Conservation (phyloP, 2,113 vertebrate genomes). For the Pangasianodon hypophthalmus region DNA sequence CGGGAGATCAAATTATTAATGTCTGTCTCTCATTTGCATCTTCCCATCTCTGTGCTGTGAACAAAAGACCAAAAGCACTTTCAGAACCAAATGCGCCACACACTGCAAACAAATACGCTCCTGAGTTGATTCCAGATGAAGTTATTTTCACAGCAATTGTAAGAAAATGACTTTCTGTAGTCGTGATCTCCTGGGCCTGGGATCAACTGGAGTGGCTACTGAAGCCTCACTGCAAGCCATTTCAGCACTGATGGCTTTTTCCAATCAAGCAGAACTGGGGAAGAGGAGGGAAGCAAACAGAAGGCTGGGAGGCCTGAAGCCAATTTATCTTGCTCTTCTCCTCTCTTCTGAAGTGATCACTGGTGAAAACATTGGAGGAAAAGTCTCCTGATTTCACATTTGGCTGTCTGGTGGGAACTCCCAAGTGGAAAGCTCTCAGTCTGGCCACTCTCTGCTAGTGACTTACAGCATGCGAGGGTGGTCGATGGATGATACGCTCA, state of each 20-base stretch:
- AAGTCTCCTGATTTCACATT: conserved; percentile 52
- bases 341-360: conserved; percentile 33
- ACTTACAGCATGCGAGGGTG: neutral
- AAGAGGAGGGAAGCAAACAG: conserved; percentile 19
- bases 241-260: conserved; percentile 50
- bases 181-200: conserved; percentile 9
- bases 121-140: conserved; percentile 7
- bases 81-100: neutral
- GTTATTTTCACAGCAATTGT: conserved; percentile 39
- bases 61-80: conserved; percentile 22
- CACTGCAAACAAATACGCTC: neutral
- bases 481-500: neutral
- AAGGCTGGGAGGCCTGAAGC: conserved; percentile 20
- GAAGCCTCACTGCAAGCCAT: conserved; percentile 45
- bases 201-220: conserved; percentile 30
- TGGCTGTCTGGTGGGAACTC: conserved; percentile 28
- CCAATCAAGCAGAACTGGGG: conserved; percentile 43
- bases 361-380: conserved; percentile 23
- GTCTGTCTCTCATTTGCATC: neutral
- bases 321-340: neutral
- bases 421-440: neutral
- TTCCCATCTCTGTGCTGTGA: neutral
- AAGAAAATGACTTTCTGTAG: conserved; percentile 41
- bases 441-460: neutral
- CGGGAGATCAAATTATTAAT: conserved; percentile 7